Conservation (phyloP, 1,140 invertebrate species). For the Lordiphosa stackelbergi region DNA sequence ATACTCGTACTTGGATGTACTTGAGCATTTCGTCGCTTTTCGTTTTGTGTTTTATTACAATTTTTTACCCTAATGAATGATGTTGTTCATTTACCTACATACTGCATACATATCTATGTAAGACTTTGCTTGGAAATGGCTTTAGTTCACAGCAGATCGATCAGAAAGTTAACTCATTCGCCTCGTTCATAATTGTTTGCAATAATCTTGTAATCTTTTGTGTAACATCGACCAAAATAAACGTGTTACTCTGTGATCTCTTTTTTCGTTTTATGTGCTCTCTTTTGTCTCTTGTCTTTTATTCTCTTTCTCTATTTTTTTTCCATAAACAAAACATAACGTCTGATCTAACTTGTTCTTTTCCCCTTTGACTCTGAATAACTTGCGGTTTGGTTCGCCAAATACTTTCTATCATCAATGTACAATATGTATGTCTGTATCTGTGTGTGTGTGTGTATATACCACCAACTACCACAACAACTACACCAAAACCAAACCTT, state of each 20-base stretch:
- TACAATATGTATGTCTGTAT: conserved; percentile 45
- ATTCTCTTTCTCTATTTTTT: conserved; percentile 39
- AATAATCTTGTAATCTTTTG: background rate
- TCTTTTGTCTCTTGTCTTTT: conserved; percentile 28
- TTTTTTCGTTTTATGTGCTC: conserved; percentile 68
- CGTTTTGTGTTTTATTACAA: conserved; percentile 28
- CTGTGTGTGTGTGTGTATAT: conserved; percentile 34
- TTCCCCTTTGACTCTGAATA: conserved; percentile 22
- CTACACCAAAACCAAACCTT: conserved; percentile 31
- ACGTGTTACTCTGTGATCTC: conserved; percentile 64
- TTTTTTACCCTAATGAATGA: conserved; percentile 9
- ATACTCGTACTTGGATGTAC: too few relatives aligned
- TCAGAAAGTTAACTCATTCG: conserved; percentile 20
- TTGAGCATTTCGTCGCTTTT: conserved; percentile 4
- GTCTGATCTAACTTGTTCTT: conserved; percentile 25
- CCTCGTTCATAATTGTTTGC: conserved; percentile 31
- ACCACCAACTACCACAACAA: conserved; percentile 24
- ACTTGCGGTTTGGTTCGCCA: conserved; percentile 26
- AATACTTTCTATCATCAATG: conserved; percentile 25
- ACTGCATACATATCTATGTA: conserved; percentile 10
- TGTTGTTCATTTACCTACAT: conserved; percentile 26
- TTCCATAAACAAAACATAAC: conserved; percentile 27
- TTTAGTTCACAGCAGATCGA: conserved; percentile 40
- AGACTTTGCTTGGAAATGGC: conserved; percentile 43
- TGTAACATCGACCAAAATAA: conserved; percentile 44